A percentile compares a stretch with the other conserved stretches of the same genome.
phyloP scores from a whole-genome alignment of 2,797 vertebrate species.

The Nyctalus aviator region DNA sequence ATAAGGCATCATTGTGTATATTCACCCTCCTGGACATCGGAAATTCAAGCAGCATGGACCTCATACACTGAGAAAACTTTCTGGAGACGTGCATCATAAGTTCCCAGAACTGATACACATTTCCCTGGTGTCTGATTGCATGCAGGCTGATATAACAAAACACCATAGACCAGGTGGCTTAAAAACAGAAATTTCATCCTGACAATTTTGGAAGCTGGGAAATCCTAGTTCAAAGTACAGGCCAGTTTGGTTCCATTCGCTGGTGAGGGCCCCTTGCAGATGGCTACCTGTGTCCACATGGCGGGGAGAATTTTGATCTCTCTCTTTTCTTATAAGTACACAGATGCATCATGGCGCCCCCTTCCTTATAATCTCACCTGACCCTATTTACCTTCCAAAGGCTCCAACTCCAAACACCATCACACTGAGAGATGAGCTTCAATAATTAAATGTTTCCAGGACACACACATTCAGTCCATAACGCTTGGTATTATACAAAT shows the following conservation, averaged over 20 bases:
- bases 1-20: not conserved
- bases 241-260: not conserved
- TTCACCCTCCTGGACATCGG: not conserved
- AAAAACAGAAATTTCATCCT: not conserved
- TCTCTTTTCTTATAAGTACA: not conserved
- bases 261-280: not conserved
- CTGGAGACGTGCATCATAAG: not conserved
- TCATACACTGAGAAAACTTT: not conserved
- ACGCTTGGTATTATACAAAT: not conserved
- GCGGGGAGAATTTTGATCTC: not conserved
- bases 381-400: not conserved
- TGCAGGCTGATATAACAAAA: not conserved
- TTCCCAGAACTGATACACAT: not conserved
- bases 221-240: not conserved
- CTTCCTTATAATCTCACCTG: not conserved
- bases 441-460: not conserved
- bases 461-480: not conserved
- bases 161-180: not conserved
- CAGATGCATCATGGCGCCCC: accelerated
- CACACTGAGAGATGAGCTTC: not conserved
- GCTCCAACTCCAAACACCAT: not conserved
- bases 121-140: not conserved
- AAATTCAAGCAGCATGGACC: not conserved
- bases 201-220: not conserved
- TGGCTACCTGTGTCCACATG: not conserved